Conservation (phyloP, 1,140 invertebrate genomes). For the Hylaeus volcanicus region DNA sequence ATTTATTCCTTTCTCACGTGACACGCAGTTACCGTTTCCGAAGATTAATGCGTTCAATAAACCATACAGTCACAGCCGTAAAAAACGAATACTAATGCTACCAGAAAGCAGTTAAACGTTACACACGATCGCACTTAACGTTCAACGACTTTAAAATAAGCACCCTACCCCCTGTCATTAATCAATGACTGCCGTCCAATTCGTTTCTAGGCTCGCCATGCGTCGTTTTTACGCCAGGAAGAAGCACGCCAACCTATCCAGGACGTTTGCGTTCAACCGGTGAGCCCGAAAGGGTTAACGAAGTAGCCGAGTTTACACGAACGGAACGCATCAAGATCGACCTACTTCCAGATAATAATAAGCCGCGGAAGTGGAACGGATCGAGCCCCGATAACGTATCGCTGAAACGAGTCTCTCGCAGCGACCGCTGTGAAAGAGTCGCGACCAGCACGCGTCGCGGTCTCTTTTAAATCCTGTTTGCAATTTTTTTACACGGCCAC, state of each 20-base stretch:
- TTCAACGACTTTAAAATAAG: background rate
- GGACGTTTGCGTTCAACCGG: background rate
- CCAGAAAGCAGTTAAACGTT: too few species aligned
- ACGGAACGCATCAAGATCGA: constrained; percentile 59
- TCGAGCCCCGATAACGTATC: constrained; percentile 50
- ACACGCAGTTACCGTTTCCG: too few species aligned
- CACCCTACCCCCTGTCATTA: background rate
- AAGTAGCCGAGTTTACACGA: constrained; percentile 17
- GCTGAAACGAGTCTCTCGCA: constrained; percentile 5
- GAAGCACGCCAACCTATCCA: too few species aligned
- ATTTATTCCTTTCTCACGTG: too few species aligned
- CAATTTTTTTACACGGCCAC: too few species aligned
- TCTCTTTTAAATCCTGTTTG: background rate
- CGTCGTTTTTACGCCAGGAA: background rate
- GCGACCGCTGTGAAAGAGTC: background rate
- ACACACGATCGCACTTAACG: background rate
- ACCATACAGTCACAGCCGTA: too few species aligned
- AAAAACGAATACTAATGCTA: too few species aligned
- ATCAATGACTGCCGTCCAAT: too few species aligned
- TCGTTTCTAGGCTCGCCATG: too few species aligned
- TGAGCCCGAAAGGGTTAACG: constrained; percentile 18
- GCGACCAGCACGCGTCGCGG: background rate
- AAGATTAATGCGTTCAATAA: too few species aligned
- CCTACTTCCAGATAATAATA: constrained; percentile 62
- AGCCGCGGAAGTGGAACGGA: constrained; percentile 55